Base-by-base conservation (phyloP, 1,140 invertebrate genomes). In the Helicoverpa armigera region DNA sequence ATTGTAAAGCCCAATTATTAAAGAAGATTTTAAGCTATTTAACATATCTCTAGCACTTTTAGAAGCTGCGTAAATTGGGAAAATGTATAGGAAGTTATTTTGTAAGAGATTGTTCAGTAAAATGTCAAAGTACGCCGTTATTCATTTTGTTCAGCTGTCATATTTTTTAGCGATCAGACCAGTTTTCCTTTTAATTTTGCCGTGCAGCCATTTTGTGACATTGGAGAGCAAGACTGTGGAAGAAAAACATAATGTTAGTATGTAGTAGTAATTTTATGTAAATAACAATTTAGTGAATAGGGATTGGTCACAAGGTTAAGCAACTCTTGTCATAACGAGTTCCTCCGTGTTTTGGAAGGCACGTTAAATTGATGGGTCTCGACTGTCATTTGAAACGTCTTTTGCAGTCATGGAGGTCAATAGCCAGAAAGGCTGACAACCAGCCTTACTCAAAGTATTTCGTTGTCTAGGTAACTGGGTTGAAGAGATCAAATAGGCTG, bases 141-240 rank as follows among this genome's bases (percentile, higher is more conserved):
- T 23, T 54, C 48, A 7, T 72, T 72, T 72, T 72, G 69, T 72
- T 72, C 69, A 72, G 13, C 14, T 1, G 23, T 31, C 23, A 23
- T 10, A 53, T 23, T 31, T 50, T 29, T 29, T 10, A 29, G 16
- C 43, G 12, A 23, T 70, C 50, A 51, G 7, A 29, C 53, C 13
- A 23, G 5, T 54, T 54, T 54, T 54, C n/a, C 14, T 13, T 72
- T 53, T 14, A 18, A 13, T 31, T 72, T 72, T n/a, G 23, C 23
- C 31, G 63, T 65, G 63, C 63, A 65, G 63, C 63, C 61, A n/a
- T 14, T 65, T 5, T 43, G 11, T 43, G 63, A 65, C 16, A 43
- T 65, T 11, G 12, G 31, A 1, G 29, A 14, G 63, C 63, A 65
- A 9, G 63, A 48, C 63, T 65, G 63, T n/a, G n/a, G 2, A 65